Evolutionary conservation across 1,140 invertebrate genomes (phyloP).

Genomic region (Aphelenchoides avenae): DNA sequence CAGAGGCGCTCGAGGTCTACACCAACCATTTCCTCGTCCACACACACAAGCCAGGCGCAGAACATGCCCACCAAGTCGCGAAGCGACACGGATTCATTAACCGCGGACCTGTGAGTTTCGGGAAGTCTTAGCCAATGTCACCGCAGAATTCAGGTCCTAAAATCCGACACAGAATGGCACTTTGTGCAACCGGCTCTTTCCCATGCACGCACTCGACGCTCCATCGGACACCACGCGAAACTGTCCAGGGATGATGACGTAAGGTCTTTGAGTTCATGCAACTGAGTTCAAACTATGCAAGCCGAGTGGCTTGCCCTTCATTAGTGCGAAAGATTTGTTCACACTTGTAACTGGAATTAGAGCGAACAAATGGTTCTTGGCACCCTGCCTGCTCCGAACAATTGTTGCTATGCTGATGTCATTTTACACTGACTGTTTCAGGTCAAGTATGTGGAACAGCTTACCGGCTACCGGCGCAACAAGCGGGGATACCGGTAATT

Average conservation of each 20-base stretch:
- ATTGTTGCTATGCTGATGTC: too few relatives aligned
- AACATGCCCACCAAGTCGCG: slow-evolving; percentile 54
- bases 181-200: slow-evolving; percentile 57
- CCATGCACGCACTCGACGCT: slow-evolving; percentile 56
- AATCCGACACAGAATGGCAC: slow-evolving; percentile 56
- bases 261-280: too few relatives aligned
- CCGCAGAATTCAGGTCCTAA: slow-evolving; percentile 45
- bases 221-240: slow-evolving; percentile 56
- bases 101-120: slow-evolving; percentile 48
- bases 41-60: slow-evolving; percentile 47
- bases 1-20: too few relatives aligned
- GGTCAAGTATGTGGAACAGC: slow-evolving; percentile 57
- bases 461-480: slow-evolving; percentile 52
- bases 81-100: slow-evolving; percentile 59
- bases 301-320: too few relatives aligned
- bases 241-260: slow-evolving; percentile 52
- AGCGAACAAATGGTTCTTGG: too few relatives aligned
- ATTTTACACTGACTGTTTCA: too few relatives aligned
- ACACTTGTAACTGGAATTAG: not conserved
- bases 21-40: slow-evolving; percentile 59
- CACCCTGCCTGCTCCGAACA: too few relatives aligned
- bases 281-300: too few relatives aligned
- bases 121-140: slow-evolving; percentile 1
- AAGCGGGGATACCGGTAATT: slow-evolving; percentile 58
- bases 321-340: not conserved